Evolutionary conservation across 35 echinoderm and acorn worm species (phyloP).

Genomic region (Strongylocentrotus purpuratus): DNA sequence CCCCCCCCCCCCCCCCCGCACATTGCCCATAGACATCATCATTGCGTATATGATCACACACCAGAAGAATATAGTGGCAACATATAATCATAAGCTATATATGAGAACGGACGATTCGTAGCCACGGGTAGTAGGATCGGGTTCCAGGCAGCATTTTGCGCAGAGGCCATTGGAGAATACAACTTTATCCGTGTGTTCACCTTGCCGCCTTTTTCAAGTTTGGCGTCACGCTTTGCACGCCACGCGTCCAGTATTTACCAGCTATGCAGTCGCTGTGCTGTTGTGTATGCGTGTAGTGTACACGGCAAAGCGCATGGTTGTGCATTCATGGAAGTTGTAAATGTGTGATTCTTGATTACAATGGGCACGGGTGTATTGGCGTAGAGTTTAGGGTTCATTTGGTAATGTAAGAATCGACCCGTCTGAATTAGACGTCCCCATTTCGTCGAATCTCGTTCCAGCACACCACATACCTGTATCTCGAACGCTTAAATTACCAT

Average conservation of each 20-base stretch:
- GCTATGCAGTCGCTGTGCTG: background rate
- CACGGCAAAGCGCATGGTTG: background rate
- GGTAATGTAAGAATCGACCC: conserved; percentile 2
- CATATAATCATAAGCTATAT: background rate
- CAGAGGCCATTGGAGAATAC: background rate
- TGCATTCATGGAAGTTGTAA: background rate
- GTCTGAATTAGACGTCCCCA: background rate
- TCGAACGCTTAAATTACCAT: background rate
- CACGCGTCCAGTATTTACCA: background rate
- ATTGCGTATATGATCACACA: background rate
- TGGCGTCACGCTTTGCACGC: background rate
- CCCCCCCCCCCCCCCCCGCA: background rate
- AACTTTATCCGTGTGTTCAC: background rate
- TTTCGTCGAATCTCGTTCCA: background rate
- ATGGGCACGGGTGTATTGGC: background rate
- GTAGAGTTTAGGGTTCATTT: conserved; percentile 9
- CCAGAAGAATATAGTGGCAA: background rate
- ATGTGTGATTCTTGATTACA: background rate
- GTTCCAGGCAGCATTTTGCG: background rate
- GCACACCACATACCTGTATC: background rate
- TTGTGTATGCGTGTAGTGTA: background rate
- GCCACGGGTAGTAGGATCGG: background rate
- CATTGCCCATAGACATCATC: background rate
- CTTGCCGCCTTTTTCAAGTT: background rate
- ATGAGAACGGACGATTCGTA: background rate